Percentiles rank a stretch among this genome's conserved stretches.
These are phyloP conservation scores for Anoplophora glabripennis DNA, from an alignment of 1,140 invertebrate species.

Conservation along the genomic window DNA sequence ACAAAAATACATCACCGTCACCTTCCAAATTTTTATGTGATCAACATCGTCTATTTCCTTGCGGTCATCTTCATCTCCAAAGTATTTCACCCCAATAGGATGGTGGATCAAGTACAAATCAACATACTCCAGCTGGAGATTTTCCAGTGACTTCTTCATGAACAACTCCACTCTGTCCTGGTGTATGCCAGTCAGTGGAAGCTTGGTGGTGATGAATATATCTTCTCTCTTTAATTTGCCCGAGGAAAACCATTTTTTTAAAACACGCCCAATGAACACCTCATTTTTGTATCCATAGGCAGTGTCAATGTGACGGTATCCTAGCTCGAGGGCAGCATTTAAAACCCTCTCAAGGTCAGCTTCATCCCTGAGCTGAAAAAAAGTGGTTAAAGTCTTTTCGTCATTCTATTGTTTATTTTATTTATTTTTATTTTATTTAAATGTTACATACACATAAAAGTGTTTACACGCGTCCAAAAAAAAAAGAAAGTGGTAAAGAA, in stretches of 20 bases:
- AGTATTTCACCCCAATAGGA: conserved; percentile 62
- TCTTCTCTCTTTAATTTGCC: conserved; percentile 66
- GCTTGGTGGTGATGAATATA: conserved; percentile 64
- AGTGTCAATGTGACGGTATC: conserved; percentile 70
- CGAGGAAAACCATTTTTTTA: conserved; percentile 69
- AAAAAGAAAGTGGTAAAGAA: no score
- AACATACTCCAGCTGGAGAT: conserved; percentile 74
- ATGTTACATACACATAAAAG: no score
- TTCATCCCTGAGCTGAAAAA: no score
- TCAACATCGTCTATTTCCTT: not conserved
- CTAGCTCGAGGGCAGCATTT: conserved; percentile 59
- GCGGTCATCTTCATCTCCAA: not conserved
- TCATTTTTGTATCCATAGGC: conserved; percentile 77
- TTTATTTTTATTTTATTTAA: no score
- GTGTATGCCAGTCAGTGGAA: conserved; percentile 35
- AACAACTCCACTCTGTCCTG: conserved; percentile 25
- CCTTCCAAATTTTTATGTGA: not conserved
- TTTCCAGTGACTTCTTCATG: conserved; percentile 52
- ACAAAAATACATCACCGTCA: not conserved
- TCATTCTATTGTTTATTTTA: no score
- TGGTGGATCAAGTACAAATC: conserved; percentile 84
- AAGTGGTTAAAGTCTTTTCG: no score
- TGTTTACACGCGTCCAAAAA: no score
- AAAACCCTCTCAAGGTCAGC: conserved; percentile 64
- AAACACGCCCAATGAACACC: conserved; percentile 67